Conservation (phyloP, 2,888 invertebrate genomes). For the Apamea crenata region DNA sequence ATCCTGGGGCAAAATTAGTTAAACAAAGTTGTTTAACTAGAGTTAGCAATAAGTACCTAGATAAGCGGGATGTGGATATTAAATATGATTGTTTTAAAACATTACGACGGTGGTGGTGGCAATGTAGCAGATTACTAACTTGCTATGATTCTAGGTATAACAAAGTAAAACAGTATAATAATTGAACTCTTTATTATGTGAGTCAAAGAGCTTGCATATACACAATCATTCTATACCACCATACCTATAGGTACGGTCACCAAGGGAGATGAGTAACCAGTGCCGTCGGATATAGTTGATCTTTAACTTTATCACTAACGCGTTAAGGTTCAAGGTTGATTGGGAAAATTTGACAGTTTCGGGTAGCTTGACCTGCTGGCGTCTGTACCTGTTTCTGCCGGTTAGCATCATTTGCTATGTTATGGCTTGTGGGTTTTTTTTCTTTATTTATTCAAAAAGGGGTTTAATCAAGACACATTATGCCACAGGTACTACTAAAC, state of each 20-base stretch:
- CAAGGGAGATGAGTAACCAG: too few species aligned
- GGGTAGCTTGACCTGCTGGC: too few species aligned
- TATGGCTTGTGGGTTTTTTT: background rate
- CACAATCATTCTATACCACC: background rate
- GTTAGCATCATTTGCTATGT: background rate
- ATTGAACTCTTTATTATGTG: background rate
- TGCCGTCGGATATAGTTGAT: too few species aligned
- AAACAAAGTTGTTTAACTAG: slow-evolving; percentile 21
- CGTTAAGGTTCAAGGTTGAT: too few species aligned
- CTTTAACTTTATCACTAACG: too few species aligned
- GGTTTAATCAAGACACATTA: background rate
- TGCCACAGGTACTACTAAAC: background rate
- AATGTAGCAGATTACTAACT: background rate
- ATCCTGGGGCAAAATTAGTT: background rate
- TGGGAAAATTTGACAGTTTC: too few species aligned
- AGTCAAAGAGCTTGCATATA: background rate
- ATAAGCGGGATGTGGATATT: background rate
- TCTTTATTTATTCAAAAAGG: too few species aligned
- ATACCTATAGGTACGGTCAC: background rate
- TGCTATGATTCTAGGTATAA: background rate
- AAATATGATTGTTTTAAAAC: slow-evolving; percentile 13
- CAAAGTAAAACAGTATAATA: background rate
- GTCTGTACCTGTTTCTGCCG: background rate
- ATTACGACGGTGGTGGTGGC: background rate
- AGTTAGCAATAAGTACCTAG: background rate